Conservation (phyloP, 2,888 invertebrate species). For the Gymnocheta viridis region DNA sequence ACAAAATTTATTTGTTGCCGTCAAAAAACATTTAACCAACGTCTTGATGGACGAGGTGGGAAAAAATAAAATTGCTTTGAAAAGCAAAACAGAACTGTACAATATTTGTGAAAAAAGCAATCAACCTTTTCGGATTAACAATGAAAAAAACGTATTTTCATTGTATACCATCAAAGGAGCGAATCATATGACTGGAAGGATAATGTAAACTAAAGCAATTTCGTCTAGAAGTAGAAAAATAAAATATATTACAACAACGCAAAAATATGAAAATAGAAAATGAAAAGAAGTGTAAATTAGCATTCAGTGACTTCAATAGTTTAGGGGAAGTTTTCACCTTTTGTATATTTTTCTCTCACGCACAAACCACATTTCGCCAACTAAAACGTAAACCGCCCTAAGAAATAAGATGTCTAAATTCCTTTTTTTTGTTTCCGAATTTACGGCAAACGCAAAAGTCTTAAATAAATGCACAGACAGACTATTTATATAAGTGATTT, state of each 20-base stretch:
- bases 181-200: neutral
- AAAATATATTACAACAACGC: slow-evolving; percentile 21
- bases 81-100: slow-evolving; percentile 32
- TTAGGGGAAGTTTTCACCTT: neutral
- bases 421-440: too few species aligned
- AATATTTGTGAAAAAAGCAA: slow-evolving; percentile 27
- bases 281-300: neutral
- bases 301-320: neutral
- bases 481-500: too few species aligned
- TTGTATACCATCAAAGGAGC: slow-evolving; percentile 5
- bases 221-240: slow-evolving; percentile 18
- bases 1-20: slow-evolving; percentile 34
- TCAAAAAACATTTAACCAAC: slow-evolving; percentile 49
- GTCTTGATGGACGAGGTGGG: neutral
- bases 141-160: slow-evolving; percentile 45
- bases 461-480: too few species aligned
- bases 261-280: slow-evolving; percentile 68
- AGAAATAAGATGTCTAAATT: too few species aligned
- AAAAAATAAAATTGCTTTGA: neutral
- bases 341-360: neutral
- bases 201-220: slow-evolving; percentile 20
- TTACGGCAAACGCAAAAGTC: too few species aligned
- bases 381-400: neutral
- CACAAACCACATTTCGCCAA: neutral
- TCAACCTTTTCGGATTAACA: slow-evolving; percentile 52